phyloP scores from a whole-genome alignment of 2,888 invertebrate genomes.

The Callinectes sapidus region DNA sequence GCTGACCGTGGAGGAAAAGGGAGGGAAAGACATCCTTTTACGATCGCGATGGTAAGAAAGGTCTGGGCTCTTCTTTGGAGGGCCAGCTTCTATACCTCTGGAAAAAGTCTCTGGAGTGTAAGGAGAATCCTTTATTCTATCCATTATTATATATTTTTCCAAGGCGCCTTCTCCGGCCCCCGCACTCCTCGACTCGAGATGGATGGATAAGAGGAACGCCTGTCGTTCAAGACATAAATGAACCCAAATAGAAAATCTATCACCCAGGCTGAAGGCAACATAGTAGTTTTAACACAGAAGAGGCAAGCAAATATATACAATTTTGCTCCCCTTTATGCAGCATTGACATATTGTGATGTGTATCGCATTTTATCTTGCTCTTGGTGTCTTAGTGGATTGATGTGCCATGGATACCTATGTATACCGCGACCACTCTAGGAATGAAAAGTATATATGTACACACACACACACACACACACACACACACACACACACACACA shows the following conservation, averaged over 20 bases:
- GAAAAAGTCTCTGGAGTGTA: conserved; percentile 10
- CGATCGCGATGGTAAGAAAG: conserved; percentile 2
- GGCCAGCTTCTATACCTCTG: not conserved
- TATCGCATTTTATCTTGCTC: not conserved
- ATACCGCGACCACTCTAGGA: not conserved
- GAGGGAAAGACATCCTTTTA: conserved; percentile 31
- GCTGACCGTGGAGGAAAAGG: conserved; percentile 3
- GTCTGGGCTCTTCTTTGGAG: conserved; percentile 22
- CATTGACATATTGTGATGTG: not conserved
- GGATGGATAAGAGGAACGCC: conserved; percentile 13
- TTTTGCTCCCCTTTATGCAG: not conserved
- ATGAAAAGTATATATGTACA: not conserved
- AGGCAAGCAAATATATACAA: not conserved
- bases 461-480: not conserved
- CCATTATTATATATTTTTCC: conserved; percentile 22
- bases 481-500: too few relatives aligned
- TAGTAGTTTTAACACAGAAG: not conserved
- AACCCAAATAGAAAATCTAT: not conserved
- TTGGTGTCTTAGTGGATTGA: not conserved
- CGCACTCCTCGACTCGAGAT: conserved; percentile 1
- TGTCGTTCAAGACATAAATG: not conserved
- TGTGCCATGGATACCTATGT: not conserved
- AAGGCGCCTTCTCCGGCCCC: not conserved
- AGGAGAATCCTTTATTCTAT: not conserved
- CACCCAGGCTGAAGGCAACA: not conserved